Base-by-base conservation (phyloP, 2,888 invertebrate genomes). In the Meganola albula region DNA sequence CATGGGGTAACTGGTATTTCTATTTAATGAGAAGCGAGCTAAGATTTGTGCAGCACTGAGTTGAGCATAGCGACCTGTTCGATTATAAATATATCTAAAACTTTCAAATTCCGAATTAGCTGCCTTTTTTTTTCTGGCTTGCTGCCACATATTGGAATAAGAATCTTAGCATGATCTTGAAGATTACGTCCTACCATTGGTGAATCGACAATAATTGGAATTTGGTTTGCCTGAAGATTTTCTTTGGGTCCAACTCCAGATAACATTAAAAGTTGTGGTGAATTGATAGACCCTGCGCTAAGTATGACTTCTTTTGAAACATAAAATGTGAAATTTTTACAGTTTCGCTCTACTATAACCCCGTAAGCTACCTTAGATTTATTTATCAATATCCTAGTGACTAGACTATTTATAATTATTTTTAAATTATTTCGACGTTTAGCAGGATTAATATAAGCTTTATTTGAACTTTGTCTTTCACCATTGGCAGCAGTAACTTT, bases 391-490 rank as follows among this genome's bases (percentile, higher is more conserved):
- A 46, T 3, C 27, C 44, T 53, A 1, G 27, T 38, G 0, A 44
- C 51, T 0, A 53, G 23, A 14, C 33, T 92, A 20, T 51, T 37
- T 14, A 36, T 52, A 2, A 48, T 22, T 7, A 45, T 34, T 10
- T 41, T 38, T 1, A 51, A 35, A 44, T 84, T 84, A 10, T 43
- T 39, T 41, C 74, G 60, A 2, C 53, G 36, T 74, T 27, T 7
- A 10, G 48, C 29, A 8, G 51, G 57, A 3, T 69, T 52, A 1
- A 88, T 53, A 47, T 79, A 90, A 12, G 84, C 77, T 35, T 71
- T 91, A 90, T 3, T 92, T 91, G 12, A 92, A 40, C 88, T 87
- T 44, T 70, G 72, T 37, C 88, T 68, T 40, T 58, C 56, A 0
- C 89, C 89, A 27, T 64, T 61, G 24, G 74, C 72, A 46, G 87